Base-by-base conservation (phyloP, 2,113 vertebrate species). In the Desmodus rotundus region DNA sequence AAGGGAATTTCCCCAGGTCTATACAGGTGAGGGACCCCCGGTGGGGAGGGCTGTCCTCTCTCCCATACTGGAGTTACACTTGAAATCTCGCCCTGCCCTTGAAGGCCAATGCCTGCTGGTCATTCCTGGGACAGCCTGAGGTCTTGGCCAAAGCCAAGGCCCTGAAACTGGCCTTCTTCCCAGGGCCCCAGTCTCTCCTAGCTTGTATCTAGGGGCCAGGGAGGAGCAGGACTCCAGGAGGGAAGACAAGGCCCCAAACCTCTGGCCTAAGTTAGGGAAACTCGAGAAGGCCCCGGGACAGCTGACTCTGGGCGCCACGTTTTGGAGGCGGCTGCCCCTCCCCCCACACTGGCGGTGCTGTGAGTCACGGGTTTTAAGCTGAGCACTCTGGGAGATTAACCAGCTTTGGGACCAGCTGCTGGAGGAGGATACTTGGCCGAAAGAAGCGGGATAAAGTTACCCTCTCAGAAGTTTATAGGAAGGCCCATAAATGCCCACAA, bases 351-450 rank as follows among this genome's bases (percentile, higher is more conserved):
- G 97, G 96, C 97, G 96, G 92, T 94, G 87, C 96, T 86, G 93
- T 98, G 97, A 98, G 98, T 98, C 98, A 97, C 92, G 97, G 97
- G 97, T 97, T 98, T 98, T 98, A 98, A 93, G 87, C 97, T 95
- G 94, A 98, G 96, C 97, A 98, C 98, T 98, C 98, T 96, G 97
- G 97, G 98, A 98, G 98, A 98, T 98, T 98, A 98, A 98, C 93
- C 97, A 98, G 98, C 97, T 98, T 98, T 98, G 97, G 97, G 96
- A 97, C 97, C 98, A 98, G 98, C 98, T 98, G 98, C 98, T 98
- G 96, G 96, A 96, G 97, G 95, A 97, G 97, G 97, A 97, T 98
- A 98, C 97, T 98, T 98, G 98, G 98, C 98, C 97, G 92, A 97
- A 98, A 97, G 97, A 97, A 98, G 98, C 77, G 96, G 96, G 98